Percentiles rank a stretch among this genome's conserved stretches.
Evolutionary conservation across 2,888 invertebrate species (phyloP).

Genomic region (Sceliomorpha sp.): DNA sequence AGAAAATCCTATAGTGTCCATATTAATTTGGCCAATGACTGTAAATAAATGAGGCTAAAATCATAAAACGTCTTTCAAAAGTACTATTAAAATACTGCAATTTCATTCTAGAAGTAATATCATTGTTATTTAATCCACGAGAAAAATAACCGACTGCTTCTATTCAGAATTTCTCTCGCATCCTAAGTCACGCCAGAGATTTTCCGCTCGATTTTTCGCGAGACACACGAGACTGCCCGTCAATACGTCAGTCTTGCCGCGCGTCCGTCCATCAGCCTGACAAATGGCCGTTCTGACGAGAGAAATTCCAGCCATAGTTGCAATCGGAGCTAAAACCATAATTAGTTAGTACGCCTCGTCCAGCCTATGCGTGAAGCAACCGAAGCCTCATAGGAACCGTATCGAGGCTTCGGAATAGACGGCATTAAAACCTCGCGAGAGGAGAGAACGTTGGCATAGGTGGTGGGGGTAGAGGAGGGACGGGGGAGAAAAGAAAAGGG

Average conservation of each 20-base stretch:
- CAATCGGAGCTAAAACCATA: slow-evolving; percentile 64
- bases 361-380: slow-evolving; percentile 44
- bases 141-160: no score
- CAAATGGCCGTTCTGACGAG: slow-evolving; percentile 53
- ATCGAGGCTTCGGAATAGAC: slow-evolving; percentile 12
- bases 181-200: no score
- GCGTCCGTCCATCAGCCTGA: slow-evolving; percentile 33
- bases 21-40: no score
- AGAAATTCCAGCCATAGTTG: slow-evolving; percentile 66
- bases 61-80: no score
- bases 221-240: slow-evolving; percentile 20
- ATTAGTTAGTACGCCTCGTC: no score
- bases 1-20: no score
- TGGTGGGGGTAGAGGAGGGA: slow-evolving; percentile 13
- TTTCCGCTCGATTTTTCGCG: slow-evolving; percentile 16
- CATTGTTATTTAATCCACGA: no score
- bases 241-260: slow-evolving; percentile 43
- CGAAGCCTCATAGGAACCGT: slow-evolving; percentile 46
- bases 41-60: no score
- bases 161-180: no score
- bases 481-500: slow-evolving; percentile 46
- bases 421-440: slow-evolving; percentile 13
- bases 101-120: no score
- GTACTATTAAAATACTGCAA: no score
- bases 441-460: slow-evolving; percentile 16